Percentiles rank a stretch among this genome's conserved stretches.
Evolutionary conservation across 2,888 invertebrate genomes (phyloP).

Genomic region (Agrotis segetum): DNA sequence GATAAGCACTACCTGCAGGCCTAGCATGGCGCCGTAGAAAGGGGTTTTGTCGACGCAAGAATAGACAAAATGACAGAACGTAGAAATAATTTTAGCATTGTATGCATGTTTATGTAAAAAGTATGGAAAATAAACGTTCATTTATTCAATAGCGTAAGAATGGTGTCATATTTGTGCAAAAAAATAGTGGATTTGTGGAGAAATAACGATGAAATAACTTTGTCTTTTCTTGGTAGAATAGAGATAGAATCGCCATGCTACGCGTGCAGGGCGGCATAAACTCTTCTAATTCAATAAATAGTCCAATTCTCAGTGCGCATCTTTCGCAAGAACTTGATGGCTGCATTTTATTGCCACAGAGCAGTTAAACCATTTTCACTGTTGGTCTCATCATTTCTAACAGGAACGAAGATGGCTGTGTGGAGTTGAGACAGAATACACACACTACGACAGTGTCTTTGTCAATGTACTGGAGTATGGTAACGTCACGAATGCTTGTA

Average conservation of each 20-base stretch:
- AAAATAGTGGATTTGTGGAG: too few species aligned
- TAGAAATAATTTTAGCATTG: too few species aligned
- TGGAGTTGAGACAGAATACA: conserved; percentile 38
- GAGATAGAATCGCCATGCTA: too few species aligned
- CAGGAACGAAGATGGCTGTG: conserved; percentile 51
- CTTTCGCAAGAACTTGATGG: conserved; percentile 68
- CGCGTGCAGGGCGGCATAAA: conserved; percentile 55
- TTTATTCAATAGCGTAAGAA: too few species aligned
- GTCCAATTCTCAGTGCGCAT: conserved; percentile 71
- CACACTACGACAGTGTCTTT: conserved; percentile 34
- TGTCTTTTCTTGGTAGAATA: too few species aligned
- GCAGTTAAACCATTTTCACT: conserved; percentile 74
- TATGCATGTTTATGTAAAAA: too few species aligned
- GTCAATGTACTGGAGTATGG: neutral
- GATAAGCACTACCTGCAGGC: conserved; percentile 60
- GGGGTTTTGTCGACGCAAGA: too few species aligned
- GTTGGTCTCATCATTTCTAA: conserved; percentile 63
- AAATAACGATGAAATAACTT: too few species aligned
- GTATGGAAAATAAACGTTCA: too few species aligned
- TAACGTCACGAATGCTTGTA: neutral
- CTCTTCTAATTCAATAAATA: conserved; percentile 70
- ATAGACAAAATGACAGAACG: too few species aligned
- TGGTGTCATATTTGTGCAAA: too few species aligned
- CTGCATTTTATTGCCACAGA: conserved; percentile 74
- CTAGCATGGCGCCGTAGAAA: too few species aligned